These are phyloP conservation scores for Ornithoptera priamus DNA, from an alignment of 2,888 invertebrate genomes.

Conservation along the genomic window DNA sequence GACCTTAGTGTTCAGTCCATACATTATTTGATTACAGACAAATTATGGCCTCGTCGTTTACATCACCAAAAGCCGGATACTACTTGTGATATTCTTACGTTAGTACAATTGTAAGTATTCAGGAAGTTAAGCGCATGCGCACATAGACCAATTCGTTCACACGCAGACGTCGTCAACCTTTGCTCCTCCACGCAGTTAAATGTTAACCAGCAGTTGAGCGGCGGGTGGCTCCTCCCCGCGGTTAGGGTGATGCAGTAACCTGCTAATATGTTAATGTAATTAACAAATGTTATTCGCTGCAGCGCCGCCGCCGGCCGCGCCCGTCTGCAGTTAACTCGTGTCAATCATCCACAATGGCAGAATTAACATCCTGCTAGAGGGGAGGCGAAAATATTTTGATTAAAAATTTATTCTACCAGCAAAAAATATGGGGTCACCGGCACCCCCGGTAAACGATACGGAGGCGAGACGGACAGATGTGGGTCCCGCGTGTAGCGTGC, in stretches of 20 bases:
- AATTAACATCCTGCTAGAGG: slow-evolving; percentile 62
- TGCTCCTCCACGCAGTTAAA: no score
- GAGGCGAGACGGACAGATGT: slow-evolving; percentile 65
- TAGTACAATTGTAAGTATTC: no score
- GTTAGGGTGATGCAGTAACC: not conserved
- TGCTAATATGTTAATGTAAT: slow-evolving; percentile 19
- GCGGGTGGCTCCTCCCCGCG: not conserved
- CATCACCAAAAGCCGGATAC: no score
- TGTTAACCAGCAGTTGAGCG: no score
- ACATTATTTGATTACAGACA: no score
- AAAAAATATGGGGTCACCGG: slow-evolving; percentile 56
- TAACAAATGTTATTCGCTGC: slow-evolving; percentile 43
- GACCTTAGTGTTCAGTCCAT: no score
- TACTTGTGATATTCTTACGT: no score
- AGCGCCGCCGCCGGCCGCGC: slow-evolving; percentile 44
- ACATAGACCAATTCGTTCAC: no score
- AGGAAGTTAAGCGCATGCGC: no score
- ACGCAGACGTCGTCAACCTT: no score
- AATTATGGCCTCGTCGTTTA: no score
- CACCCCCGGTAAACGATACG: slow-evolving; percentile 40
- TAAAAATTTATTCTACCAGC: slow-evolving; percentile 73
- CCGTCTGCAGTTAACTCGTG: slow-evolving; percentile 63
- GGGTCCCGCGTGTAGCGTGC: slow-evolving; percentile 44
- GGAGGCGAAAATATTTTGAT: slow-evolving; percentile 73
- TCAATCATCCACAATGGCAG: slow-evolving; percentile 61